Conservation (phyloP, 2,888 invertebrate species). For the Conistra vaccinii region DNA sequence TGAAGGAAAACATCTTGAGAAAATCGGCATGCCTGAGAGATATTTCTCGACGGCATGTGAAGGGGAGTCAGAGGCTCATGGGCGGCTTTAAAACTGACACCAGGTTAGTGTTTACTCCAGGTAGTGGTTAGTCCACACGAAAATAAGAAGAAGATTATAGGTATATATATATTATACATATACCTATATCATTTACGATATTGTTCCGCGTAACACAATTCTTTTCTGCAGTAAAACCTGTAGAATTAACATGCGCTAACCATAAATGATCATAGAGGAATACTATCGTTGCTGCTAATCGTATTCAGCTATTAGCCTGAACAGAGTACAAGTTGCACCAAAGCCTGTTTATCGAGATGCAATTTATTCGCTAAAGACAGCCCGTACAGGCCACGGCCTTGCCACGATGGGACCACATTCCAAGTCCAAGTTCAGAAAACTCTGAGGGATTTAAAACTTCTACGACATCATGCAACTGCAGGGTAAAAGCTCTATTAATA, state of each 20-base stretch:
- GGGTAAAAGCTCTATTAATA: slow-evolving; percentile 19
- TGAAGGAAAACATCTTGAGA: too few relatives aligned
- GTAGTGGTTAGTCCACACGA: too few relatives aligned
- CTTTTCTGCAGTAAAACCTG: slow-evolving; percentile 62
- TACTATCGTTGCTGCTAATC: slow-evolving; percentile 77
- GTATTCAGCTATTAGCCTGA: slow-evolving; percentile 82
- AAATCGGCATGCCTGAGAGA: too few relatives aligned
- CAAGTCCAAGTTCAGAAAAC: slow-evolving; percentile 82
- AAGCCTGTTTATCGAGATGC: slow-evolving; percentile 84
- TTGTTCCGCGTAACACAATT: slow-evolving; percentile 39
- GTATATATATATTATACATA: too few relatives aligned
- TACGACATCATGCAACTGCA: slow-evolving; percentile 52
- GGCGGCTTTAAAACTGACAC: too few relatives aligned
- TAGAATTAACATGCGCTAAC: slow-evolving; percentile 70
- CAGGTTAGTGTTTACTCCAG: too few relatives aligned
- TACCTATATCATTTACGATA: slow-evolving; percentile 30
- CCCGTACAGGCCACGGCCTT: slow-evolving; percentile 83
- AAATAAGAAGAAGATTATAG: too few relatives aligned
- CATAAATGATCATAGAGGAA: slow-evolving; percentile 69
- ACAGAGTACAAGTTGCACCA: slow-evolving; percentile 74
- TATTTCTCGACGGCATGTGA: too few relatives aligned
- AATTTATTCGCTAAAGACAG: slow-evolving; percentile 88
- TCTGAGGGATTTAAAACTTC: slow-evolving; percentile 80
- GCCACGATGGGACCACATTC: slow-evolving; percentile 84
- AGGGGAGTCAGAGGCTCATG: too few relatives aligned